A percentile compares a stretch with the other conserved stretches of the same genome.
Evolutionary conservation across 2,888 invertebrate genomes (phyloP).

Genomic region (Orthosia incerta): DNA sequence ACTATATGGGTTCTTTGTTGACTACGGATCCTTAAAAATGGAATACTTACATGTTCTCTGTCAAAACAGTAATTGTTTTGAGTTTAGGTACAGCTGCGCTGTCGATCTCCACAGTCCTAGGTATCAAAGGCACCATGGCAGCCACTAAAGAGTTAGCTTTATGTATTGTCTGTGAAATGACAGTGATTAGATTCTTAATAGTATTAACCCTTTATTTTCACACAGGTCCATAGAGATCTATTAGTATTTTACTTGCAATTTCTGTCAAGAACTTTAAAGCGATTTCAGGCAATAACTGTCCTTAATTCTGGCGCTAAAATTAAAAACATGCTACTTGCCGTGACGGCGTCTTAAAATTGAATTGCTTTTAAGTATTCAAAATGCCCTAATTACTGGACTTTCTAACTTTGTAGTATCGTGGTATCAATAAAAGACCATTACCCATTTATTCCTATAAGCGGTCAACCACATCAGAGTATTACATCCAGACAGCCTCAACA

Average conservation of each 20-base stretch:
- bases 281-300: not conserved
- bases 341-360: not conserved
- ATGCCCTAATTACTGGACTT: not conserved
- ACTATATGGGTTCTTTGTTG: too few species aligned
- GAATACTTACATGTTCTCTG: constrained; percentile 76
- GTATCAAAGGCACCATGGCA: constrained; percentile 82
- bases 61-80: constrained; percentile 66
- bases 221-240: too few species aligned
- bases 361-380: too few species aligned
- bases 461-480: constrained; percentile 82
- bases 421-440: constrained; percentile 55
- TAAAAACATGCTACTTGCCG: not conserved
- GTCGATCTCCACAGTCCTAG: constrained; percentile 77
- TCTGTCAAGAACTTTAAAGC: not conserved
- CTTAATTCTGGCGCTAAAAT: too few species aligned
- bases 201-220: too few species aligned
- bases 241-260: too few species aligned
- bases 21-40: too few species aligned
- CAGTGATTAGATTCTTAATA: not conserved
- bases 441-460: constrained; percentile 85
- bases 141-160: constrained; percentile 81
- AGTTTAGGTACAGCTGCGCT: constrained; percentile 71
- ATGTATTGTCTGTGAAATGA: constrained; percentile 73
- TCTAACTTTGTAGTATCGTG: not conserved
- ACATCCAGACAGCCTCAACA: constrained; percentile 90